These are phyloP conservation scores for Cyprinella venusta DNA, from an alignment of 2,797 vertebrate genomes.

Conservation along the genomic window DNA sequence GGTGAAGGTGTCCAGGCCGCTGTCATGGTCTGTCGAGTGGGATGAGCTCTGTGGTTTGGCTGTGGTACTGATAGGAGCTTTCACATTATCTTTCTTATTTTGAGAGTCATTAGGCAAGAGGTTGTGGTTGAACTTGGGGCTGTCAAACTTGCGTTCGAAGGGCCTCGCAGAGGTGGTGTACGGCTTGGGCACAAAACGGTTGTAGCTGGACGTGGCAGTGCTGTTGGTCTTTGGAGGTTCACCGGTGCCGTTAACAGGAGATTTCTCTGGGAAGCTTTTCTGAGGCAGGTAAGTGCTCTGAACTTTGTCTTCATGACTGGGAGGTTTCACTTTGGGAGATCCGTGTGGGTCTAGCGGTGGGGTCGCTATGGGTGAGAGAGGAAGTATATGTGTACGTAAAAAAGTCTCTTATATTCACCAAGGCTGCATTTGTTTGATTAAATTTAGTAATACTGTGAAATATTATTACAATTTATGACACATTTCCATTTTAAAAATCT, in stretches of 20 bases:
- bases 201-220: slow-evolving; percentile 79
- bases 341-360: slow-evolving; percentile 69
- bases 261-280: slow-evolving; percentile 91
- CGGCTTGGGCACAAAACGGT: slow-evolving; percentile 88
- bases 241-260: slow-evolving; percentile 85
- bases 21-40: slow-evolving; percentile 87
- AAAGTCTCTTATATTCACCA: neutral
- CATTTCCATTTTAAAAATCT: neutral
- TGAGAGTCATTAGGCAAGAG: slow-evolving; percentile 91
- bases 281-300: slow-evolving; percentile 88
- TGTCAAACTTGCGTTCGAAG: slow-evolving; percentile 97
- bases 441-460: neutral
- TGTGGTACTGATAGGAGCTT: slow-evolving; percentile 66
- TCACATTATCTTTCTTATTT: slow-evolving; percentile 67
- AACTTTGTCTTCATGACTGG: slow-evolving; percentile 85
- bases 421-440: neutral
- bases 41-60: slow-evolving; percentile 84
- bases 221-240: slow-evolving; percentile 77
- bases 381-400: neutral
- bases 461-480: neutral
- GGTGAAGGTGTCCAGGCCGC: slow-evolving; percentile 87
- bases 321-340: slow-evolving; percentile 78
- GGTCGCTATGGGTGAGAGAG: slow-evolving; percentile 63
- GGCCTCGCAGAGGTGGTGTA: slow-evolving; percentile 87
- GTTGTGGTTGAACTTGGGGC: slow-evolving; percentile 98